Evolutionary conservation across 2,113 vertebrate genomes (phyloP).

Genomic region (Seriola aureovittata): DNA sequence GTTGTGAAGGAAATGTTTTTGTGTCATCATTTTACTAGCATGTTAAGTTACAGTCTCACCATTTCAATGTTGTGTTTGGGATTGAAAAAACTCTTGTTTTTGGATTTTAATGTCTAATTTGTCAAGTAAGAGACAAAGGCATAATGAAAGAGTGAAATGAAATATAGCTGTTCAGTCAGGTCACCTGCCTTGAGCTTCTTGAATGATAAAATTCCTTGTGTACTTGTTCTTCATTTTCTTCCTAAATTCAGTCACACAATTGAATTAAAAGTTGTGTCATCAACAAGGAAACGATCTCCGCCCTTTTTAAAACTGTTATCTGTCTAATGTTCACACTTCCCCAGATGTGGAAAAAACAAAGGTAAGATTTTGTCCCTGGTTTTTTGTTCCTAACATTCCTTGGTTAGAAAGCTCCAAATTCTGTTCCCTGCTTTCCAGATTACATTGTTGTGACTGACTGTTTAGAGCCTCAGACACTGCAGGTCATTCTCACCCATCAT

Average conservation of each 20-base stretch:
- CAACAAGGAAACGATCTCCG: too few species aligned
- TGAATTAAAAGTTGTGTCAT: neutral
- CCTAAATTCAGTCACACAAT: too few species aligned
- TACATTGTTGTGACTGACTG: constrained; percentile 18
- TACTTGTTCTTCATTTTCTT: too few species aligned
- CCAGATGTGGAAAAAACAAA: neutral
- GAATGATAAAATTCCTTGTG: neutral
- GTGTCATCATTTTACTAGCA: neutral
- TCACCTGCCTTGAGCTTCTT: neutral
- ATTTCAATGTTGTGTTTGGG: neutral
- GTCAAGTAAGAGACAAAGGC: neutral
- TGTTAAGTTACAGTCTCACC: neutral
- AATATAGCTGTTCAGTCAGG: neutral
- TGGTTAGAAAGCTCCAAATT: neutral
- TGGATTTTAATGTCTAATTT: neutral
- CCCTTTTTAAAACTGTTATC: neutral
- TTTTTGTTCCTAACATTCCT: neutral
- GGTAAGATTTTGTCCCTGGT: too few species aligned
- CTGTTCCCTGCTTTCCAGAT: neutral
- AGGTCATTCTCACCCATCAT: neutral
- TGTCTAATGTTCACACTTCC: neutral
- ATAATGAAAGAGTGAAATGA: neutral
- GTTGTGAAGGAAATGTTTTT: neutral
- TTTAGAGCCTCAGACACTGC: neutral
- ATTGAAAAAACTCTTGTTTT: neutral